phyloP scores from a whole-genome alignment of 1,140 invertebrate genomes.

The Pseudomyrmex flavicornis region DNA sequence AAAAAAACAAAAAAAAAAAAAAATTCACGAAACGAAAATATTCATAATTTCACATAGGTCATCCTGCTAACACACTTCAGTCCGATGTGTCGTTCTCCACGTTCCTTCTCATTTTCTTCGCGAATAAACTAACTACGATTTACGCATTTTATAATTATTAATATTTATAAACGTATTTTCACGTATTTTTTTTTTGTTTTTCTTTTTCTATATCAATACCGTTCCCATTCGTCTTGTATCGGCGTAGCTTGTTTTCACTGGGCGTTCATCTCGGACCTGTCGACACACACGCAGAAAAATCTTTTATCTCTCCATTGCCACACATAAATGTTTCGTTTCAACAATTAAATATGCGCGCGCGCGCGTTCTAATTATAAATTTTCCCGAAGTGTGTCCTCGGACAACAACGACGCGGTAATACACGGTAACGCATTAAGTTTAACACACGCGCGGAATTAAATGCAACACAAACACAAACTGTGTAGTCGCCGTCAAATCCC shows the following conservation, averaged over 20 bases:
- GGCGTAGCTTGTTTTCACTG: conserved; percentile 80
- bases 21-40: neutral
- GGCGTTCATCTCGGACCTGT: conserved; percentile 82
- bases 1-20: no score
- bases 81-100: conserved; percentile 21
- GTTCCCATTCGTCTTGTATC: conserved; percentile 76
- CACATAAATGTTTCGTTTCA: neutral
- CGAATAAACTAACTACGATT: conserved; percentile 49
- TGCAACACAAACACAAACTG: neutral
- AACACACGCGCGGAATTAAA: conserved; percentile 1
- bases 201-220: conserved; percentile 76
- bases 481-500: neutral
- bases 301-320: conserved; percentile 15
- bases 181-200: conserved; percentile 37
- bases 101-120: conserved; percentile 1
- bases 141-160: conserved; percentile 75
- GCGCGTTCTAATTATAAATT: neutral
- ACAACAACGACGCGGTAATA: neutral
- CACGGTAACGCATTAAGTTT: neutral
- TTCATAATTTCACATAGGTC: conserved; percentile 3
- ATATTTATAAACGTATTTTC: conserved; percentile 76
- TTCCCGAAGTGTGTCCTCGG: neutral
- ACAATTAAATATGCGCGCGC: neutral
- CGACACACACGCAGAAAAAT: conserved; percentile 45
- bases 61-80: neutral